Evolutionary conservation across 2,113 vertebrate species (phyloP).

Genomic region (Onychostruthus taczanowskii): DNA sequence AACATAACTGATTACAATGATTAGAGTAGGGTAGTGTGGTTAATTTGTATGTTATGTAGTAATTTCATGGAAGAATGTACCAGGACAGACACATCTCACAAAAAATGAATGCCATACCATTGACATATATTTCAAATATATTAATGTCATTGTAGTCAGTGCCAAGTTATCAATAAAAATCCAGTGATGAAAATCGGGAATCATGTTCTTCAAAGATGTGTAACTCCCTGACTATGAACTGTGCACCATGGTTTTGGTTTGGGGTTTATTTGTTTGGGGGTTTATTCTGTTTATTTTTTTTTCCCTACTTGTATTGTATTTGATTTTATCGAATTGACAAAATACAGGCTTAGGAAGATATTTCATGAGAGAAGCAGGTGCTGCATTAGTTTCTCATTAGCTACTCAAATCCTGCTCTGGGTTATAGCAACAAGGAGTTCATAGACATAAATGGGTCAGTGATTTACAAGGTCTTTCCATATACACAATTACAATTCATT

Average conservation of each 20-base stretch:
- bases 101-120: conserved; percentile 55
- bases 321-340: conserved; percentile 52
- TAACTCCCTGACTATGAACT: not conserved
- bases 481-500: conserved; percentile 62
- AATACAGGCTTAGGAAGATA: conserved; percentile 37
- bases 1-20: conserved; percentile 99
- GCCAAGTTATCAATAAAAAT: conserved; percentile 41
- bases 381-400: conserved; percentile 69
- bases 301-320: not conserved
- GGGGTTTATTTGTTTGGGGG: not conserved
- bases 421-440: conserved; percentile 61
- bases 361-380: conserved; percentile 69
- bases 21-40: conserved; percentile 92
- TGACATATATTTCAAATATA: conserved; percentile 60
- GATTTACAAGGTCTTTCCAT: conserved; percentile 59
- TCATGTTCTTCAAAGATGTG: not conserved
- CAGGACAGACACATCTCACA: conserved; percentile 73
- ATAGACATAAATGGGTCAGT: conserved; percentile 48
- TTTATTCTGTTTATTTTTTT: not conserved
- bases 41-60: conserved; percentile 90
- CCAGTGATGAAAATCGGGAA: not conserved
- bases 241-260: not conserved
- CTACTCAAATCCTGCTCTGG: conserved; percentile 70
- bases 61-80: conserved; percentile 76
- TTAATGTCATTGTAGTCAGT: not conserved